Evolutionary conservation across 1,140 invertebrate genomes (phyloP), one percentile per base, ranked within the genome.

Genomic region (Lepidurus arcticus): DNA sequence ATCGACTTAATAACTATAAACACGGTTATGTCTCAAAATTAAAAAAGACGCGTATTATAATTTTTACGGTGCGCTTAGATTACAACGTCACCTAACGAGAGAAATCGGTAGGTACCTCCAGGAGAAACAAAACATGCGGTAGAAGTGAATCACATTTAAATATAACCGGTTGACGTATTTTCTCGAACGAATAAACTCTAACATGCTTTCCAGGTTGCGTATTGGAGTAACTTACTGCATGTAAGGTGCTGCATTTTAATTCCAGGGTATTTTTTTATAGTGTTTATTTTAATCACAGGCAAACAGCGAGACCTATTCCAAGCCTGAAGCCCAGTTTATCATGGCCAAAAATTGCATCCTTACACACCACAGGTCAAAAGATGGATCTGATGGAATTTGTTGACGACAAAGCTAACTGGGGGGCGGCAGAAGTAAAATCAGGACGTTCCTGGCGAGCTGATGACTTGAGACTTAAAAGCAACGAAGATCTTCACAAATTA

Each of bases 401-500:
- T 84, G 97, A 98, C 86, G 86, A 90, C 74, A 88, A 91, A 82
- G 91, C 94, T 80, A 95, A 97, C 85, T 98, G 94, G 94, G 90
- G 88, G 74, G 89, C 90, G 83, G 84, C 86, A 26, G 90, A 91
- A 85, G 88, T 99, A 8, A 91, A 90, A 87, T 89, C 90, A 79
- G 97, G 98, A 9, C 88, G 97, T 83, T 88, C 93, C 1, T 99
- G 97, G 97, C 92, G 86, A 80, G 85, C 88, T 73, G 96, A 98
- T 82, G 98, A 99, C 86, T 85, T 99, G 42, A 88, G 97, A 83
- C 90, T 98, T 44, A 99, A 98, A 86, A 97, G 94, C 76, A 99
- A 98, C 85, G 87, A 90, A 75, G 98, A 99, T 87, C 88, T 99
- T 73, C 98, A 99, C 83, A 98, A 99, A 88, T 86, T 99, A 78